Base-by-base conservation (phyloP, 1,140 invertebrate species). In the Saccostrea cuccullata region DNA sequence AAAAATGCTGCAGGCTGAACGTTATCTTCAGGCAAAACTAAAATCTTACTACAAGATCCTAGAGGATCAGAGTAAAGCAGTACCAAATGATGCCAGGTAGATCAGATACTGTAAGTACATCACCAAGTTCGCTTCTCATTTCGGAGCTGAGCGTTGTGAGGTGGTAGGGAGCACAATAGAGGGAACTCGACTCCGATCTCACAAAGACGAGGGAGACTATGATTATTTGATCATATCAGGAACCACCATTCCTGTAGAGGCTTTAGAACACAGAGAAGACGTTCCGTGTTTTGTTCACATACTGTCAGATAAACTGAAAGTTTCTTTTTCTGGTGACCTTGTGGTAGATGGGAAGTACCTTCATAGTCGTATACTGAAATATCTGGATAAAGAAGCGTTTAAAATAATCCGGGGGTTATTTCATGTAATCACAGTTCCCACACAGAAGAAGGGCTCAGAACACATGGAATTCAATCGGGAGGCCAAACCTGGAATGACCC, bases 201-300 rank as follows among this genome's bases (percentile, higher is more conserved):
- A 58, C 30, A 40, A 86, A 47, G 88, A 89, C 40, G 58, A 86
- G 23, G 88, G 88, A 5, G 88, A 89, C 36, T 89, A 40, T 26
- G 88, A 89, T 30, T 89, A 85, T n/a, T 47, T 89, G 6, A n/a
- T 89, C 0, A 60, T 77, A 17, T 86, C 85, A 17, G 82, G 77
- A 47, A 60, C 87, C 11, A 2, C 67, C 30, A 84, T 89, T 30
- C 88, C 86, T 1, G 23, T 23, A 4, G 83, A 77, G 5, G 82
- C 70, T 58, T 55, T 89, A 36, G 67, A 87, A 40, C 84, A 87
- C n/a, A 84, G 40, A n/a, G 20, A 87, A 5, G 85, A 89, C 30
- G n/a, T 89, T 1, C 88, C 88, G 2, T 87, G 85, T 58, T 89
- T 87, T 85, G 85, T 86, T 26, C 82, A 85, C 55, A 89, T 89